Base-by-base conservation (phyloP, 2,113 vertebrate species). In the Nycticebus coucang region DNA sequence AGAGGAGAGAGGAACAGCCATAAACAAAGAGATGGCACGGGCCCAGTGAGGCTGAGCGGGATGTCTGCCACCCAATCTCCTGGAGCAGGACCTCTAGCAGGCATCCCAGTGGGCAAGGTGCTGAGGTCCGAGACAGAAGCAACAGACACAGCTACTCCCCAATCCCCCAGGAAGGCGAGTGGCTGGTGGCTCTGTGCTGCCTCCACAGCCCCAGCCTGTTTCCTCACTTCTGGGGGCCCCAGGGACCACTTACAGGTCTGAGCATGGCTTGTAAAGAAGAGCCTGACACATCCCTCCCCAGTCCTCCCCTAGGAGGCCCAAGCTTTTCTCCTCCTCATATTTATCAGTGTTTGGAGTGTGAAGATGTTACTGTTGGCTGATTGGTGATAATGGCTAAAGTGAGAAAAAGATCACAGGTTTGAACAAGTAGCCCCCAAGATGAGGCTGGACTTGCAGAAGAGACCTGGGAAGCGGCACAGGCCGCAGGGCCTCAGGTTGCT, bases 321-420 rank as follows among this genome's bases (percentile, higher is more conserved):
- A 72, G 81, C 69, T 68, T 71, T 88, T 89, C 74, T 84, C 66
- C 68, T 89, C 75, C 74, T 94, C 89, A 95, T 97, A 97, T 97
- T 97, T 92, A 97, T 93, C 89, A 81, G 93, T 89, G 78, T 96
- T 95, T 87, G 89, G 93, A 94, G 89, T 97, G 96, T 90, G 89
- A 95, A 97, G 92, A 94, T 81, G 80, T 77, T 93, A 94, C 82
- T 57, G 84, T 69, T 69, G 57, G 71, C 93, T 78, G 81, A 50
- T 71, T 91, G 87, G 87, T 90, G 96, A 91, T 92, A 78, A 93
- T 41, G 79, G 60, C 87, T 87, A 66, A 95, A 91, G 83, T 87
- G 81, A 87, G 80, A 91, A 69, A 87, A 91, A 87, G 15, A 95
- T 93, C 94, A 95, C 68, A 55, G 5, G 66, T 89, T 91, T 53